These are phyloP conservation scores for Xiphophorus hellerii DNA, from an alignment of 2,113 vertebrate genomes.

Conservation along the genomic window DNA sequence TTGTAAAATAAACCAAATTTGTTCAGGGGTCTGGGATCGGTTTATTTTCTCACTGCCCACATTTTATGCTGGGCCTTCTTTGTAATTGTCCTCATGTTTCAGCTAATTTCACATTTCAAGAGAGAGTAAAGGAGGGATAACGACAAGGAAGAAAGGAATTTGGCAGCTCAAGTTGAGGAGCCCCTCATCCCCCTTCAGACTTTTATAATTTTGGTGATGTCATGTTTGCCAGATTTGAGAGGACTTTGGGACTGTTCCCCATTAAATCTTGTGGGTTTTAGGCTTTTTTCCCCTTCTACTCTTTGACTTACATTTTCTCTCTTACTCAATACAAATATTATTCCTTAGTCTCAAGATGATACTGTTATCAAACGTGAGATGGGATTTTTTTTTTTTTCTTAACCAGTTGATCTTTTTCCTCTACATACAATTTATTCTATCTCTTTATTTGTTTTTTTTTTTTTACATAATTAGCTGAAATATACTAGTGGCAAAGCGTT, in stretches of 20 bases:
- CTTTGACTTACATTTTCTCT: not conserved
- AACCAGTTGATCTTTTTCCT: no score
- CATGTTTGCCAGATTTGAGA: slow-evolving; percentile 46
- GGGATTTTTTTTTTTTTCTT: no score
- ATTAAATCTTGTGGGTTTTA: slow-evolving; percentile 30
- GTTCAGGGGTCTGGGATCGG: slow-evolving; percentile 70
- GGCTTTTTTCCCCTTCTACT: slow-evolving; percentile 10
- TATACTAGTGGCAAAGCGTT: no score
- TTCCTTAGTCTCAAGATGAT: not conserved
- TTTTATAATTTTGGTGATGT: slow-evolving; percentile 50
- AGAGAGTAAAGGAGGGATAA: slow-evolving; percentile 50
- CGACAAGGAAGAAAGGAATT: slow-evolving; percentile 48
- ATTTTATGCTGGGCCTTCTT: slow-evolving; percentile 63
- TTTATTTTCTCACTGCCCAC: slow-evolving; percentile 73
- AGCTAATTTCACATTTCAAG: slow-evolving; percentile 76
- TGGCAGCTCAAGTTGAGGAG: slow-evolving; percentile 44
- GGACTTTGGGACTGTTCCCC: slow-evolving; percentile 23
- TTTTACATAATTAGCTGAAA: no score
- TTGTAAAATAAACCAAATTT: slow-evolving; percentile 80
- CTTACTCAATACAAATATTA: slow-evolving; percentile 11
- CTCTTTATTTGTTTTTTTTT: no score
- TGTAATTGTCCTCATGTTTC: slow-evolving; percentile 79
- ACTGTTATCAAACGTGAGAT: no score
- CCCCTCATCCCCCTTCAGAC: slow-evolving; percentile 48
- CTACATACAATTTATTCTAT: no score